Conservation (phyloP, 2,888 invertebrate species). For the Trichacis sp. region DNA sequence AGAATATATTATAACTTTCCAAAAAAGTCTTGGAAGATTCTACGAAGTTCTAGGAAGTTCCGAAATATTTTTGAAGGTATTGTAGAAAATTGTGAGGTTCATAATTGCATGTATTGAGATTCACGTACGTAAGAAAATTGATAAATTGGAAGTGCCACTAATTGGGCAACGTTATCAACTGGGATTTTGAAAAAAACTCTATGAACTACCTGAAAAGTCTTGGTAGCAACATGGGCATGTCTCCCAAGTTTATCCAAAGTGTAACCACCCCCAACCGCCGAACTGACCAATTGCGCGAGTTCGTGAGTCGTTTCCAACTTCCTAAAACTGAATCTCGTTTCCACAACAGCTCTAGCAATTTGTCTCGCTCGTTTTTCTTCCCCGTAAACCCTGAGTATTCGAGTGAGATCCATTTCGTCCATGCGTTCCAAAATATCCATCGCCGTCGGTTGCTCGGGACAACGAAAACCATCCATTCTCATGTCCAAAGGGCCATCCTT, state of each 20-base stretch:
- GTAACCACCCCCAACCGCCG: constrained; percentile 72
- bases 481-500: constrained; percentile 92
- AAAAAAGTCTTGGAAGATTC: no score
- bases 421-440: constrained; percentile 87
- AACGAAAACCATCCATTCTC: constrained; percentile 90
- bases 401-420: constrained; percentile 82
- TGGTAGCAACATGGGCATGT: constrained; percentile 86
- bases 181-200: no score
- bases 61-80: no score
- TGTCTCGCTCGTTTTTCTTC: constrained; percentile 89
- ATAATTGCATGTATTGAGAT: no score
- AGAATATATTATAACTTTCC: no score
- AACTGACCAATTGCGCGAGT: constrained; percentile 80
- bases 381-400: constrained; percentile 91
- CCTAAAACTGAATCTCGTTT: constrained; percentile 82
- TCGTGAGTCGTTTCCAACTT: constrained; percentile 86
- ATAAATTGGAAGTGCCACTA: no score
- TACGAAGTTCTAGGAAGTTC: no score
- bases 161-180: no score
- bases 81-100: no score
- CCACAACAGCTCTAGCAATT: constrained; percentile 88
- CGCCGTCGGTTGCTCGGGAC: constrained; percentile 82
- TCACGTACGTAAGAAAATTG: no score
- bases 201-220: constrained; percentile 92
- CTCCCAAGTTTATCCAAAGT: constrained; percentile 81